phyloP scores from a whole-genome alignment of 2,113 vertebrate species.

The Mormoops blainvillei region DNA sequence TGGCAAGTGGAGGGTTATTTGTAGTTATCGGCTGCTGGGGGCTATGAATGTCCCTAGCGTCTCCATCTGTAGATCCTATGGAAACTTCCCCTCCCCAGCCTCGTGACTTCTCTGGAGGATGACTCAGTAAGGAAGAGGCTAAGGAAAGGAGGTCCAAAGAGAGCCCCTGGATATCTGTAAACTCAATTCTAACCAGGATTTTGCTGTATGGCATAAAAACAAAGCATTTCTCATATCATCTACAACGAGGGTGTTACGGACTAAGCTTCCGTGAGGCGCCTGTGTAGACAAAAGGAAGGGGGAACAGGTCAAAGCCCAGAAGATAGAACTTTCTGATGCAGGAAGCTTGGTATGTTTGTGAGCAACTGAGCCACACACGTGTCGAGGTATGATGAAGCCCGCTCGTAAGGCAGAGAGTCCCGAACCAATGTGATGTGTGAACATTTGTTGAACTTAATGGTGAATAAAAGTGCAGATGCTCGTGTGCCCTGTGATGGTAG shows the following conservation, averaged over 20 bases:
- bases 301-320: neutral
- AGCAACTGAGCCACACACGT: neutral
- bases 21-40: neutral
- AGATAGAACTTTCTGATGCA: neutral
- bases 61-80: neutral
- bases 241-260: neutral
- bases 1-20: neutral
- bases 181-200: neutral
- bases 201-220: neutral
- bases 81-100: neutral
- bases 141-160: neutral
- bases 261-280: neutral
- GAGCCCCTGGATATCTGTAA: neutral
- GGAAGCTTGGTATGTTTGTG: neutral
- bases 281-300: neutral
- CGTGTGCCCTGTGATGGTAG: rapidly evolving
- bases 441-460: neutral
- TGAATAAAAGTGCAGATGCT: neutral
- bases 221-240: neutral
- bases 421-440: neutral
- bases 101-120: neutral
- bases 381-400: rapidly evolving
- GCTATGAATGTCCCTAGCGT: neutral
- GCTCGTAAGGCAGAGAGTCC: neutral
- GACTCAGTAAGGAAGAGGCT: neutral